Base-by-base conservation (phyloP, 2,797 vertebrate species). In the Ctenosaura bakeri region DNA sequence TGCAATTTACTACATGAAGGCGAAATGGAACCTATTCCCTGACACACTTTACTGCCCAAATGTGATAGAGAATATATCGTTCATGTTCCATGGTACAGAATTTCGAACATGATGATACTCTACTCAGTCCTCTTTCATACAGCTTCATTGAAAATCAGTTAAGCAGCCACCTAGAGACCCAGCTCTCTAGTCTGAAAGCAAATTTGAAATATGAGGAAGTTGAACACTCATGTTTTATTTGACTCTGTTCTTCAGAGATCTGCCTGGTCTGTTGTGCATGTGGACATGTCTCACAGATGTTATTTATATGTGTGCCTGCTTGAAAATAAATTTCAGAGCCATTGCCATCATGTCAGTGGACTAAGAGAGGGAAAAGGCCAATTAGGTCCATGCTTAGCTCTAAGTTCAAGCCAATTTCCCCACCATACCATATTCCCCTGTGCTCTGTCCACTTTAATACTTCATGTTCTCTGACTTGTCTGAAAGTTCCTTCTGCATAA, bases 161-260 rank as follows among this genome's bases (percentile, higher is more conserved):
- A 83, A 82, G 71, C 83, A 79, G 42, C 86, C 38, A 81, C 16
- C 74, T 38, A 82, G 26, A 74, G 42, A 90, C 74, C 64, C 82
- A 42, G 87, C 90, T 87, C 90, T 94, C 35, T 74, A 87, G 62
- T 78, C 12, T 80, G 62, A 94, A 91, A 54, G 80, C 35, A 18
- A 64, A 74, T 73, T 86, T 92, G 87, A 92, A 93, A 94, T 87
- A 90, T 3, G 9, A 90, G 90, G 88, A 35, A 83, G 52, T 22
- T 88, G 78, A 54, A 88, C 88, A 89, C 83, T 50, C 81, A 35
- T 64, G 85, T n/a, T 89, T 82, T 86, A 77, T 0, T 88, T 73
- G 91, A 79, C 85, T 69, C 66, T 88, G 35, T 73, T 91, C 83
- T 92, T 82, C 1, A n/a, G 62, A 83, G 4, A 16, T 69, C 78